Percentiles rank a stretch among this genome's conserved stretches.
phyloP scores from a whole-genome alignment of 2,113 vertebrate species.

The Maccullochella peelii region DNA sequence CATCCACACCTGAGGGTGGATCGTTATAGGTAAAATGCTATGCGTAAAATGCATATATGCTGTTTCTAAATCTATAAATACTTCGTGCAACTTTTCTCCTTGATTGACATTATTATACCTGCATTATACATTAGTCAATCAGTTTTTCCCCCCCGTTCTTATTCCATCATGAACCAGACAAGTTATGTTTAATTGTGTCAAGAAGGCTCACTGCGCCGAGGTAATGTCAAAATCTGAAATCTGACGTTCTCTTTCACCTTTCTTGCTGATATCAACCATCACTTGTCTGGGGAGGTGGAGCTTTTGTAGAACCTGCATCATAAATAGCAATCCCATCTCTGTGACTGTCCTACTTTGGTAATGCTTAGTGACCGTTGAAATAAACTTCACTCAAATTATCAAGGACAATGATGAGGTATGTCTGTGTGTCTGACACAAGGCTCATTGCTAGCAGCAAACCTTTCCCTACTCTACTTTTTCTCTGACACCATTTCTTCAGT shows the following conservation, averaged over 20 bases:
- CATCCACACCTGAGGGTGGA: not conserved
- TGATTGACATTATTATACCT: not conserved
- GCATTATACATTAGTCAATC: not conserved
- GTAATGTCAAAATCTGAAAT: not conserved
- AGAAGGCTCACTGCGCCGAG: not conserved
- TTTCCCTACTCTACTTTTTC: constrained; percentile 16
- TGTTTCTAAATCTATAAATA: not conserved
- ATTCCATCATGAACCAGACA: not conserved
- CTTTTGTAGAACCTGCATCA: constrained; percentile 7
- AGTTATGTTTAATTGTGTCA: not conserved
- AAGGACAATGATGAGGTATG: constrained; percentile 34
- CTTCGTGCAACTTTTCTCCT: not conserved
- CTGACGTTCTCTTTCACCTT: not conserved
- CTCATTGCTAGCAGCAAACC: not conserved
- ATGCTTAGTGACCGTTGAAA: constrained; percentile 38
- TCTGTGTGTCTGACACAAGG: constrained; percentile 22
- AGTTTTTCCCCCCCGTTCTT: too few species aligned
- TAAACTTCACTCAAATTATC: constrained; percentile 41
- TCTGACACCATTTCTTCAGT: not conserved
- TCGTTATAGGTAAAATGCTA: not conserved
- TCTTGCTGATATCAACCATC: not conserved
- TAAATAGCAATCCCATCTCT: constrained; percentile 34
- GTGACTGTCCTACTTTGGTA: constrained; percentile 53
- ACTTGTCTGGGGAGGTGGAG: not conserved
- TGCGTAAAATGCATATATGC: not conserved